Evolutionary conservation across 2,888 invertebrate species (phyloP), one percentile per base, ranked within the genome.

Genomic region (Himalopsyche tibetana): DNA sequence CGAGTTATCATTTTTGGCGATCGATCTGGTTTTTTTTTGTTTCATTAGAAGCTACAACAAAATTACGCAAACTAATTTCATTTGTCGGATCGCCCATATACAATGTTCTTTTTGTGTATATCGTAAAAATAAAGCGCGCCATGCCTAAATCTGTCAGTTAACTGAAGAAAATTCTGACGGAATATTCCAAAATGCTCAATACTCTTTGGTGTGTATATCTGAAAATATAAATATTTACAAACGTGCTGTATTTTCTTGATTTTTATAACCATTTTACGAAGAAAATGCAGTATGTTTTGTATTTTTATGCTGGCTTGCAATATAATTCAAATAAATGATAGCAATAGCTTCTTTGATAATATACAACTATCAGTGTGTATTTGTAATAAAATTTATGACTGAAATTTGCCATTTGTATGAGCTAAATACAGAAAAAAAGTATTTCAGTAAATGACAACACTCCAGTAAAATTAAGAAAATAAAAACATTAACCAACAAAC

Each of bases 61-160:
- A 12, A 36, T 15, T 15, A 36, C 69, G 69, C 28, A 69, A 69
- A 19, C 74, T 38, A 36, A 74, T 36, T 74, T 63, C 63, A 63
- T 28, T 63, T 74, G 74, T 74, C 28, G 74, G 74, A 74, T 12
- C 74, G 74, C 12, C 74, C 12, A 74, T 74, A 74, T 38, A 74
- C 74, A 74, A 74, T 74, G 36, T 74, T 74, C 36, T 74, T 74
- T 74, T 74, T 74, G 74, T 74, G 36, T 74, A 15, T 36, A 74
- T 74, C 74, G 74, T 74, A 74, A 74, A 74, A 69, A 36, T 38
- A 69, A 74, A 36, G 12, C 74, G 36, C 36, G 74, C 28, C 74
- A 36, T 36, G 74, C 74, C 74, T 74, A 74, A 74, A 74, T 36
- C 74, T 28, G 74, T 28, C 74, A 74, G 74, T 36, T 36, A 36